phyloP scores from a whole-genome alignment of 2,797 vertebrate species.

The Cottoperca gobio region DNA sequence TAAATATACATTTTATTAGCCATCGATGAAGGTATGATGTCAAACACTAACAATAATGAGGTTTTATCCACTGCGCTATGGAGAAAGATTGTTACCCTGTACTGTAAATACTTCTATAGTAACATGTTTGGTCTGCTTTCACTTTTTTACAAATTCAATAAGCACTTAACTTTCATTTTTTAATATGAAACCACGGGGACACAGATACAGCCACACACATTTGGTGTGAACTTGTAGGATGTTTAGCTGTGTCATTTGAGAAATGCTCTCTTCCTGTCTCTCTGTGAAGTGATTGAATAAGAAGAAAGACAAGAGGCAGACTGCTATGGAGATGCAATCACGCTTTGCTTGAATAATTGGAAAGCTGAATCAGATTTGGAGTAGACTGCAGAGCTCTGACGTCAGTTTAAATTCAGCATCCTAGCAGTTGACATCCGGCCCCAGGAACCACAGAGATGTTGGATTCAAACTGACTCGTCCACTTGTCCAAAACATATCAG shows the following conservation, averaged over 20 bases:
- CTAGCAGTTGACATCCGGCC: conserved; percentile 1
- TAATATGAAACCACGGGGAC: not conserved
- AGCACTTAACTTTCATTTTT: not conserved
- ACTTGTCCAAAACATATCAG: not conserved
- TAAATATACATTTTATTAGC: not conserved
- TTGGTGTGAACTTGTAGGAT: not conserved
- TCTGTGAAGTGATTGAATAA: conserved; percentile 26
- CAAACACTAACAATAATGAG: not conserved
- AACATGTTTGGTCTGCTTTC: not conserved
- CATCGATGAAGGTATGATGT: not conserved
- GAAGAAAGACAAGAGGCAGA: conserved; percentile 1
- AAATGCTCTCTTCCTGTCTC: conserved; percentile 28
- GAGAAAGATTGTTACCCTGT: not conserved
- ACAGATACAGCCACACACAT: not conserved
- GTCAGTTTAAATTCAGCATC: conserved; percentile 4
- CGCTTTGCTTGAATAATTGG: conserved; percentile 7
- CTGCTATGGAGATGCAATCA: conserved; percentile 6
- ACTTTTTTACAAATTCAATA: not conserved
- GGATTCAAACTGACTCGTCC: not conserved
- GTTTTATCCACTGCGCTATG: not conserved
- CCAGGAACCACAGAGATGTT: conserved; percentile 3
- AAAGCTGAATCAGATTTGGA: conserved; percentile 1
- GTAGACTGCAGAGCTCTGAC: not conserved
- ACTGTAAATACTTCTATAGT: not conserved
- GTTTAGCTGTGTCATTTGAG: conserved; percentile 21